Evolutionary conservation across 2,888 invertebrate species (phyloP).

Genomic region (Tyria jacobaeae): DNA sequence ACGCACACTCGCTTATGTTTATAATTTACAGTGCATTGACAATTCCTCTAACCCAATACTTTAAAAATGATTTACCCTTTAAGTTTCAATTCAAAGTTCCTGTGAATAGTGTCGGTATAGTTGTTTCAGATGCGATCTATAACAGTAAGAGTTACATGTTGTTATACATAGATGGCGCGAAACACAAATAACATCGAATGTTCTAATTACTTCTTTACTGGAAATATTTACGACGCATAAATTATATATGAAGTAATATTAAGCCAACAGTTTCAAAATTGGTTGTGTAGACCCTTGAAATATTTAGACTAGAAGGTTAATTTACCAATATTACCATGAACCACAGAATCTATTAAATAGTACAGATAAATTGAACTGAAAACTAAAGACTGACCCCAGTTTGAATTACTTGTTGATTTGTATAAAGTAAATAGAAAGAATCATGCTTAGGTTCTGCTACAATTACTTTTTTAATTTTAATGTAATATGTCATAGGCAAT

Average conservation of each 20-base stretch:
- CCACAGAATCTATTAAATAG: background rate
- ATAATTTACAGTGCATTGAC: conserved; percentile 49
- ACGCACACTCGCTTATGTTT: conserved; percentile 47
- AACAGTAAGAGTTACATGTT: conserved; percentile 30
- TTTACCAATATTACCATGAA: background rate
- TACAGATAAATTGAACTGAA: background rate
- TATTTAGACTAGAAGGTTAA: background rate
- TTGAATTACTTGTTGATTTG: too few species aligned
- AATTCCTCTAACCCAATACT: conserved; percentile 45
- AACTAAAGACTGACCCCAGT: too few species aligned
- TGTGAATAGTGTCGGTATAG: conserved; percentile 12
- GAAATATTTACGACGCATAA: background rate
- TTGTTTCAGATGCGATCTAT: conserved; percentile 20
- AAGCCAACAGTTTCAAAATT: background rate
- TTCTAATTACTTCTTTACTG: background rate
- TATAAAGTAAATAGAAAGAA: background rate
- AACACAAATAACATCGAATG: conserved; percentile 27
- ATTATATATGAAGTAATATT: background rate
- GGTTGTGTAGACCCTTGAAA: background rate
- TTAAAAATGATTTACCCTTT: conserved; percentile 39
- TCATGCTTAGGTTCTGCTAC: background rate
- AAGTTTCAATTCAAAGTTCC: conserved; percentile 46
- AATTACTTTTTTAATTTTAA: too few species aligned
- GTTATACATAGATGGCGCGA: conserved; percentile 49
- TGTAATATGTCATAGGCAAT: too few species aligned